Evolutionary conservation across 30 jellyfish, hydroid and myxozoan species (phyloP), one percentile per base, ranked within the genome.

Genomic region (Clytia hemisphaerica): DNA sequence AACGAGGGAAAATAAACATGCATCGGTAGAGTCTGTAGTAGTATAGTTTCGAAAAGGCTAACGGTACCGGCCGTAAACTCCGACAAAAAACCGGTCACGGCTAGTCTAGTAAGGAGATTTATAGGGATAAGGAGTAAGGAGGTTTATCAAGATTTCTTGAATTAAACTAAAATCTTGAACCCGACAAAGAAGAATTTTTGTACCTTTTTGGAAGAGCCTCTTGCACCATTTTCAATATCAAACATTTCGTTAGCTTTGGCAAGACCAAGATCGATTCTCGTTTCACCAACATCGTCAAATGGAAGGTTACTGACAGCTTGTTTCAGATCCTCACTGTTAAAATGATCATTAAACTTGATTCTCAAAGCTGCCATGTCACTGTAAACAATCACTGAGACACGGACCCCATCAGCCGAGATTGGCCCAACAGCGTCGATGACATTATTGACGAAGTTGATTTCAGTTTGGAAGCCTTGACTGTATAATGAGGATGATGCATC

Each of bases 211-310:
- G 89, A 79, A 36, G 68, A 72, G 27, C 91, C 90, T 35, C 97
- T 66, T 19, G 89, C 94, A n/a, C 97, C 97, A 37, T 18, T 49
- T 46, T 73, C 72, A 2, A 51, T 29, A 3, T 78, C n/a, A 45
- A 72, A 87, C 77, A 82, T 26, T 33, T 48, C 65, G 29, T 79
- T 74, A 3, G 94, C 97, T 10, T 49, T 55, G 46, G 48, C 58
- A 58, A 87, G 61, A 2, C 95, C 97, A 26, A 59, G 47, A 40
- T 87, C 97, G 15, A 87, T 87, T 71, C 97, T 73, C 34, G 97
- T 87, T n/a, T n/a, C n/a, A 14, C 24, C 44, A 54, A 72, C 44
- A 61, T 76, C 86, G 26, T 76, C 90, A 61, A 78, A 79, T 5
- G 97, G 94, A 37, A 87, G 59, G 53, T 25, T 35, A 40, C 73